phyloP scores from a whole-genome alignment of 2,113 vertebrate genomes.

The Drymodes brunneopygia region DNA sequence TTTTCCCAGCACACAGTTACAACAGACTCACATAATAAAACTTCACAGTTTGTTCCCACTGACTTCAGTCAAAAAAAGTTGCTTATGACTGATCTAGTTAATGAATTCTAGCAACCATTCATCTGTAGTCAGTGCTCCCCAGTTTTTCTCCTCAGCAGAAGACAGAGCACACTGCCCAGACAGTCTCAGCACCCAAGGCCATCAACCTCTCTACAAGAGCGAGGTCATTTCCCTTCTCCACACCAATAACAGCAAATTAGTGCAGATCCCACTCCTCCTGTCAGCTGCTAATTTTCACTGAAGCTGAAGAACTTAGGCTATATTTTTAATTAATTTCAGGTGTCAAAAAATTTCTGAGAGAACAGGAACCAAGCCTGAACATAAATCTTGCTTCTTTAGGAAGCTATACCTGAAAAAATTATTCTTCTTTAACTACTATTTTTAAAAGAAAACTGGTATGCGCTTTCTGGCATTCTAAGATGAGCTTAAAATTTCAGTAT shows the following conservation, averaged over 20 bases:
- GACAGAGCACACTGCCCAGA: not conserved
- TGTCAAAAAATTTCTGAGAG: not conserved
- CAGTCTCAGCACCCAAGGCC: not conserved
- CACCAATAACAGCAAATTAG: not conserved
- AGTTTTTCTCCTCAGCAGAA: not conserved
- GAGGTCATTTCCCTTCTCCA: not conserved
- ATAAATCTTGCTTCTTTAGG: not conserved
- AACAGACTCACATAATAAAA: not conserved
- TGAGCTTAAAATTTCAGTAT: not conserved
- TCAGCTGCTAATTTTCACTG: not conserved
- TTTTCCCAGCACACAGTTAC: not conserved
- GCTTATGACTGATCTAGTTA: not conserved
- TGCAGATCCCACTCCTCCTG: not conserved
- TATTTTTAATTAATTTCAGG: not conserved
- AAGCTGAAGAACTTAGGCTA: not conserved
- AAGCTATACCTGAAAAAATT: not conserved
- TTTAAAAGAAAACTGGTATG: not conserved
- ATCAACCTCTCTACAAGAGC: accelerated
- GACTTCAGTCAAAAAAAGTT: not conserved
- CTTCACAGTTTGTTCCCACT: not conserved
- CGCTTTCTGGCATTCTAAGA: not conserved
- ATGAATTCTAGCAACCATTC: not conserved
- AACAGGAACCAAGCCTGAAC: not conserved
- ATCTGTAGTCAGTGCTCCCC: not conserved
- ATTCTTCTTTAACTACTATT: not conserved